A percentile compares a stretch with the other conserved stretches of the same genome.
Conservation (phyloP, 2,797 vertebrate species). For the Neopelma chrysocephalum region DNA sequence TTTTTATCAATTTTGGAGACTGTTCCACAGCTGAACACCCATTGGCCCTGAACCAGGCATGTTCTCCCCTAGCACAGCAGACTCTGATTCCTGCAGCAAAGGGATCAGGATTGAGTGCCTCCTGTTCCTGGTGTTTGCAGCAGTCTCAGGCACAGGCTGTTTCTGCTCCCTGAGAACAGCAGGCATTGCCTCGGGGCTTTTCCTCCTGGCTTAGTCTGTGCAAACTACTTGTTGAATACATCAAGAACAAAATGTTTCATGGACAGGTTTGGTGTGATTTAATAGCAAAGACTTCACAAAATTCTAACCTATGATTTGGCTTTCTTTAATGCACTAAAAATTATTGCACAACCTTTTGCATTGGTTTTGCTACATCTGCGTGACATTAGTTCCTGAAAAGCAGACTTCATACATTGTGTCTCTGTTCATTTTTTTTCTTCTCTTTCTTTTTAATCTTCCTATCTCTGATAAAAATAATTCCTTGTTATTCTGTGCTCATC, state of each 20-base stretch:
- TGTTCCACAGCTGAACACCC: not conserved
- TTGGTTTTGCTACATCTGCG: not conserved
- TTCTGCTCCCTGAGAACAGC: not conserved
- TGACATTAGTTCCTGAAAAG: not conserved
- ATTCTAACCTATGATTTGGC: not conserved
- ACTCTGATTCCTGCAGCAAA: not conserved
- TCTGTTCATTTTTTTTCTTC: not conserved
- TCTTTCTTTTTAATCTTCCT: not conserved
- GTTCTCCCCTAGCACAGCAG: not conserved
- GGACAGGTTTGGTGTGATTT: not conserved
- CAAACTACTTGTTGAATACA: not conserved
- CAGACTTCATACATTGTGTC: not conserved
- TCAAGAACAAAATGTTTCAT: not conserved
- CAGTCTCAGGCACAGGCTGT: not conserved
- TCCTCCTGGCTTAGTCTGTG: not conserved
- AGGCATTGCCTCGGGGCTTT: not conserved
- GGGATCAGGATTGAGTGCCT: not conserved
- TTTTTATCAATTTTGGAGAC: not conserved
- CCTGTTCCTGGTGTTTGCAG: not conserved
- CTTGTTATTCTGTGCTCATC: not conserved
- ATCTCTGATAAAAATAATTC: not conserved
- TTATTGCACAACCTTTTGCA: not conserved
- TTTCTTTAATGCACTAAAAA: not conserved
- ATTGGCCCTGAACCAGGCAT: accelerated
- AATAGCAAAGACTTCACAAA: not conserved